These are phyloP conservation scores for Nematopogon swammerdamellus DNA, from an alignment of 2,888 invertebrate species.

Conservation along the genomic window DNA sequence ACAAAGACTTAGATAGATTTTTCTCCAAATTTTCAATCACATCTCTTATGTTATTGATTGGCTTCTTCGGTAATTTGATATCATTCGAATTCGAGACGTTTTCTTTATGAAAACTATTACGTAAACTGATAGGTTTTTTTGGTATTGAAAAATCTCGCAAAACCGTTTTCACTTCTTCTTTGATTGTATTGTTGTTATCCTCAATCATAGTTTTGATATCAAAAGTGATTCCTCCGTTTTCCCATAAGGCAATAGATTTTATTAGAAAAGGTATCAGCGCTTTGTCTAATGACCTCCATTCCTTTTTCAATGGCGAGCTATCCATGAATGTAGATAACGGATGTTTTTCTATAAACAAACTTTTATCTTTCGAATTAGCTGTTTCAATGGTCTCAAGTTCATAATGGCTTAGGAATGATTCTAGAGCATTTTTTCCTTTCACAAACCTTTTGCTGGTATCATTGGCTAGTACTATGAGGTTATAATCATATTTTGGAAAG, in stretches of 20 bases:
- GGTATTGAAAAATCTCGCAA: constrained; percentile 9
- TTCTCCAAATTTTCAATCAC: constrained; percentile 33
- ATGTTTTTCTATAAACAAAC: constrained; percentile 23
- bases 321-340: constrained; percentile 27
- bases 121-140: constrained; percentile 1
- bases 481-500: constrained; percentile 22
- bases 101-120: too few species aligned
- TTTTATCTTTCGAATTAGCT: constrained; percentile 10
- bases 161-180: not conserved
- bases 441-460: constrained; percentile 23
- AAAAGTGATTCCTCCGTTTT: constrained; percentile 39
- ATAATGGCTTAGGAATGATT: too few species aligned
- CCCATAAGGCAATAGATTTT: constrained; percentile 36
- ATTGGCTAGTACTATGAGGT: constrained; percentile 29
- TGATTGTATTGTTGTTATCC: too few species aligned
- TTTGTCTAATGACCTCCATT: constrained; percentile 28
- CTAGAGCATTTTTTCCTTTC: constrained; percentile 29
- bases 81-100: too few species aligned
- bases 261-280: constrained; percentile 30
- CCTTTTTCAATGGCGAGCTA: constrained; percentile 28
- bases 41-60: constrained; percentile 38
- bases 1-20: constrained; percentile 14
- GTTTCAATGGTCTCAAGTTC: too few species aligned
- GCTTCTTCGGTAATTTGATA: too few species aligned
- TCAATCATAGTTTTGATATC: constrained; percentile 26